These are phyloP conservation scores for Hapalemur alaotrensis DNA, from an alignment of 2,797 vertebrate species.

Conservation along the genomic window DNA sequence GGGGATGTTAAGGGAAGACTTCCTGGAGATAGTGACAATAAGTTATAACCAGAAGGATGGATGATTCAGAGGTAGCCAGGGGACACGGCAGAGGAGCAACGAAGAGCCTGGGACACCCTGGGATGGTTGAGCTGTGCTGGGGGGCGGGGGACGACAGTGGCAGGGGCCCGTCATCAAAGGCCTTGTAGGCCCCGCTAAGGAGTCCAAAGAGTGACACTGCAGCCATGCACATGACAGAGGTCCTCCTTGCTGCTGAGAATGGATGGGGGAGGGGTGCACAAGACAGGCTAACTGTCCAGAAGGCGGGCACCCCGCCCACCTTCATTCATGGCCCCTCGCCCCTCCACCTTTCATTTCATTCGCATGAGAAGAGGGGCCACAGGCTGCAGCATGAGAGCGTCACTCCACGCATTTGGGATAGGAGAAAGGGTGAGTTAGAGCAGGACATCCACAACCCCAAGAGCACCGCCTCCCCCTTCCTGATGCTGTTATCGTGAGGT, in stretches of 20 bases:
- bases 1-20: not conserved
- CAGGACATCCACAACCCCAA: not conserved
- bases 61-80: not conserved
- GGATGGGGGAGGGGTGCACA: not conserved
- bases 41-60: not conserved
- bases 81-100: not conserved
- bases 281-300: not conserved
- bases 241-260: not conserved
- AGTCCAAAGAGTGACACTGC: not conserved
- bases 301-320: not conserved
- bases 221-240: not conserved
- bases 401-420: not conserved
- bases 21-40: not conserved
- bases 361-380: not conserved
- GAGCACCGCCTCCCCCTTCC: not conserved
- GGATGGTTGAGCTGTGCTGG: not conserved
- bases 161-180: not conserved
- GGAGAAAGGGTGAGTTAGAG: not conserved
- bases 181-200: not conserved
- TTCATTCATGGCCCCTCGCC: not conserved
- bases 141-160: fast-evolving
- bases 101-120: not conserved
- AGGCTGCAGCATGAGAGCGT: not conserved
- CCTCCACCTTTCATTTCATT: not conserved
- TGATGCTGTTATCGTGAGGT: not conserved